phyloP scores from a whole-genome alignment of 1,140 invertebrate species.

The Asbolus verrucosus region DNA sequence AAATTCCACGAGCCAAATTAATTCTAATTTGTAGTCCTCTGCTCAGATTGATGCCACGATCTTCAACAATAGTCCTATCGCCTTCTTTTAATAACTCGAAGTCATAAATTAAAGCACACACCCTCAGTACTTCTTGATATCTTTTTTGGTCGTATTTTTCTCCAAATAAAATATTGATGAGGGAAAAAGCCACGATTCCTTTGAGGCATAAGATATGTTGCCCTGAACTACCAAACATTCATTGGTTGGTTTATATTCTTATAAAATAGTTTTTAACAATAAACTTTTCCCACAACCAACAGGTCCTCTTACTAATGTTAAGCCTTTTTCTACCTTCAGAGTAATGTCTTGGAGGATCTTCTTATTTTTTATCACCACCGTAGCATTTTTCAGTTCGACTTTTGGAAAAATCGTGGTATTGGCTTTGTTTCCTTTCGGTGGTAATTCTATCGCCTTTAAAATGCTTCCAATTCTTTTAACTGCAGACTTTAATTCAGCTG shows the following conservation, averaged over 20 bases:
- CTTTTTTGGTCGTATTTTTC: slow-evolving; percentile 64
- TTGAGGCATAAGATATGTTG: slow-evolving; percentile 76
- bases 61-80: slow-evolving; percentile 78
- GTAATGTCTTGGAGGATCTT: slow-evolving; percentile 73
- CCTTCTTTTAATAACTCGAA: slow-evolving; percentile 45
- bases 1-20: slow-evolving; percentile 85
- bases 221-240: slow-evolving; percentile 73
- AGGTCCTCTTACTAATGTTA: slow-evolving; percentile 80
- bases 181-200: slow-evolving; percentile 79
- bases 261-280: slow-evolving; percentile 76
- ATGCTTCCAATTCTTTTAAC: slow-evolving; percentile 49
- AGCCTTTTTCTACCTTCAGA: slow-evolving; percentile 69
- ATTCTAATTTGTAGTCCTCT: slow-evolving; percentile 91
- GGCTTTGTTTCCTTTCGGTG: slow-evolving; percentile 5
- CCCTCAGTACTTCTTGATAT: slow-evolving; percentile 61
- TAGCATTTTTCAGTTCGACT: slow-evolving; percentile 9
- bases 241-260: slow-evolving; percentile 73
- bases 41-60: slow-evolving; percentile 80
- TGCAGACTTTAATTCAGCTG: slow-evolving; percentile 64
- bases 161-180: slow-evolving; percentile 75
- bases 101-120: slow-evolving; percentile 54
- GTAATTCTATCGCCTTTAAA: slow-evolving; percentile 45
- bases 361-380: slow-evolving; percentile 52
- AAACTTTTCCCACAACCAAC: slow-evolving; percentile 87
- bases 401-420: slow-evolving; percentile 48